Evolutionary conservation across 2,888 invertebrate genomes (phyloP).

Genomic region (Drosophila incognita): DNA sequence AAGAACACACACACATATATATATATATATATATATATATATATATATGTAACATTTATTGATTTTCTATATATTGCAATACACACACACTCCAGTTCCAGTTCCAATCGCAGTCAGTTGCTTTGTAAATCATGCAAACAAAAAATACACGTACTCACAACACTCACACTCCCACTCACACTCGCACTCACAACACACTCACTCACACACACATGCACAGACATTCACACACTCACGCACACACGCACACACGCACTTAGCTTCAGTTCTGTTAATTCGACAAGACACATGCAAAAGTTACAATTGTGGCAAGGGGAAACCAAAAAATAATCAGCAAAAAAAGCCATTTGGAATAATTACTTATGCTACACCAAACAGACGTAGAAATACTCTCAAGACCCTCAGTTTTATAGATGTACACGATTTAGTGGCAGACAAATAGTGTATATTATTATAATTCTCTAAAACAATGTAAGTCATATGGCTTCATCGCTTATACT

Average conservation of each 20-base stretch:
- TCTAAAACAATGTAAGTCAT: background rate
- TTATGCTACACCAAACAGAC: background rate
- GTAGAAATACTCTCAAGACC: background rate
- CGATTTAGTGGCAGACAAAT: background rate
- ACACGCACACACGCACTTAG: constrained; percentile 1
- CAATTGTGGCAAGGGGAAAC: background rate
- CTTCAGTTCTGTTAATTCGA: constrained; percentile 33
- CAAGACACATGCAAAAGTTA: background rate
- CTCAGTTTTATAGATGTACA: background rate
- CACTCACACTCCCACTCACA: background rate
- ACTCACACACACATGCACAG: background rate
- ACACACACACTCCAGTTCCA: background rate
- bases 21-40: constrained; percentile 8
- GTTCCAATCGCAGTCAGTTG: constrained; percentile 24
- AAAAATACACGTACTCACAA: constrained; percentile 22
- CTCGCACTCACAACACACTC: background rate
- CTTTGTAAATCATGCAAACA: constrained; percentile 44
- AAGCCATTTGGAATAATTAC: too few relatives aligned
- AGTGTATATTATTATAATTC: background rate
- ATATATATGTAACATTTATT: constrained; percentile 42
- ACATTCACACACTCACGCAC: background rate
- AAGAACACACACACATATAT: constrained; percentile 1
- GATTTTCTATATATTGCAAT: constrained; percentile 65
- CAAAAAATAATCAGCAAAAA: too few relatives aligned
- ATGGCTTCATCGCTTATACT: background rate